Evolutionary conservation across 2,113 vertebrate species (phyloP).

Genomic region (Jacana jacana): DNA sequence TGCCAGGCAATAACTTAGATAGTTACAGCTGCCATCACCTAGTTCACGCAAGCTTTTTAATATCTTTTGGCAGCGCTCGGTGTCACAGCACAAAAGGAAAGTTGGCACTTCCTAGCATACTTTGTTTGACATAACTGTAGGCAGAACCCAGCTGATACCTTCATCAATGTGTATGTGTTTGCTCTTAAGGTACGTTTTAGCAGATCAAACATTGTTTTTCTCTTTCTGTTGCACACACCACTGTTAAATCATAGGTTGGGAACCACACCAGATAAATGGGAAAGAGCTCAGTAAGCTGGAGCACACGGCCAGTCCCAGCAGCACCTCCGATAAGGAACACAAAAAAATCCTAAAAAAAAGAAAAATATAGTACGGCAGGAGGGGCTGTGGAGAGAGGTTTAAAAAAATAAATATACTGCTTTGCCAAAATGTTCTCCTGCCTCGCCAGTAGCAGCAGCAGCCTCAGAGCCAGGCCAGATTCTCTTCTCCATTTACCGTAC

Average conservation of each 20-base stretch:
- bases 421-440: conserved; percentile 38
- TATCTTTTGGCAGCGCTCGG: conserved; percentile 81
- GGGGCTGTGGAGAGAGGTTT: conserved; percentile 26
- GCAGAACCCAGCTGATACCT: conserved; percentile 85
- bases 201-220: conserved; percentile 60
- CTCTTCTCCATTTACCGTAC: conserved; percentile 58
- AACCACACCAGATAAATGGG: conserved; percentile 59
- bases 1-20: conserved; percentile 86
- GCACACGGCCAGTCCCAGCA: conserved; percentile 55
- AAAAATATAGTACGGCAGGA: conserved; percentile 43
- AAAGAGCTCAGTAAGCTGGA: conserved; percentile 29
- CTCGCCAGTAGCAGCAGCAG: conserved; percentile 50
- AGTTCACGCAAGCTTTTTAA: conserved; percentile 86
- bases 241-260: conserved; percentile 67
- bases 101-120: conserved; percentile 81
- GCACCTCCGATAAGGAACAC: conserved; percentile 62
- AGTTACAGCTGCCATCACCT: conserved; percentile 86
- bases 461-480: conserved; percentile 61
- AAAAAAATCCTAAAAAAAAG: conserved; percentile 1
- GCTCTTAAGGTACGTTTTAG: conserved; percentile 77
- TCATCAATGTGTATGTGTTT: conserved; percentile 73
- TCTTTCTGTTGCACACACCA: conserved; percentile 8
- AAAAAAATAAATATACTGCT: conserved; percentile 35
- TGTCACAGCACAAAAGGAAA: conserved; percentile 85
- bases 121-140: conserved; percentile 87